Conservation (phyloP, 1,140 invertebrate genomes). For the Cecropterus lyciades region DNA sequence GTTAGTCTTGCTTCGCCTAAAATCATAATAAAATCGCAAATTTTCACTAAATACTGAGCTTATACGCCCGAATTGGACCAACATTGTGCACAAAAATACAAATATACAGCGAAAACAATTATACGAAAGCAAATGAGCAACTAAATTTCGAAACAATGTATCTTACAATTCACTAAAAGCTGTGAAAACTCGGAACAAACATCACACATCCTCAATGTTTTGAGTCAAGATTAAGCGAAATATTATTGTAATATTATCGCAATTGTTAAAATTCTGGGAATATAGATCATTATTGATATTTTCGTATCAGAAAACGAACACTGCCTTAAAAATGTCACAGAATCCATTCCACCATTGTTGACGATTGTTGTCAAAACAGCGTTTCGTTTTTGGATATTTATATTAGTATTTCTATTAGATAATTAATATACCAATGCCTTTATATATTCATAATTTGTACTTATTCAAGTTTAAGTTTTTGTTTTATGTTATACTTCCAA, state of each 20-base stretch:
- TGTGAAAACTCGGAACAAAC: slow-evolving; percentile 91
- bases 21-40: slow-evolving; percentile 47
- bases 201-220: slow-evolving; percentile 89
- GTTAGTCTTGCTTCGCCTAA: slow-evolving; percentile 86
- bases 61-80: neutral
- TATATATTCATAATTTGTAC: neutral
- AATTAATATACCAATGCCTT: neutral
- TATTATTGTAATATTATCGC: slow-evolving; percentile 79
- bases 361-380: slow-evolving; percentile 80
- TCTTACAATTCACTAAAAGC: slow-evolving; percentile 91
- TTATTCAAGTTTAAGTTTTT: slow-evolving; percentile 9
- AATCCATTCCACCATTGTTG: slow-evolving; percentile 82
- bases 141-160: slow-evolving; percentile 80
- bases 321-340: slow-evolving; percentile 75
- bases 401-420: neutral
- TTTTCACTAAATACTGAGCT: neutral
- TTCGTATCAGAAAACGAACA: slow-evolving; percentile 80
- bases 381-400: slow-evolving; percentile 54
- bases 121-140: slow-evolving; percentile 51
- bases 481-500: neutral
- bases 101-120: slow-evolving; percentile 44
- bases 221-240: slow-evolving; percentile 65
- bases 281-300: slow-evolving; percentile 82
- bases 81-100: slow-evolving; percentile 17
- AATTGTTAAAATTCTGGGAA: slow-evolving; percentile 60